These are phyloP conservation scores for Lethenteron reissneri DNA, from an alignment of 2,113 vertebrate genomes.

Conservation along the genomic window DNA sequence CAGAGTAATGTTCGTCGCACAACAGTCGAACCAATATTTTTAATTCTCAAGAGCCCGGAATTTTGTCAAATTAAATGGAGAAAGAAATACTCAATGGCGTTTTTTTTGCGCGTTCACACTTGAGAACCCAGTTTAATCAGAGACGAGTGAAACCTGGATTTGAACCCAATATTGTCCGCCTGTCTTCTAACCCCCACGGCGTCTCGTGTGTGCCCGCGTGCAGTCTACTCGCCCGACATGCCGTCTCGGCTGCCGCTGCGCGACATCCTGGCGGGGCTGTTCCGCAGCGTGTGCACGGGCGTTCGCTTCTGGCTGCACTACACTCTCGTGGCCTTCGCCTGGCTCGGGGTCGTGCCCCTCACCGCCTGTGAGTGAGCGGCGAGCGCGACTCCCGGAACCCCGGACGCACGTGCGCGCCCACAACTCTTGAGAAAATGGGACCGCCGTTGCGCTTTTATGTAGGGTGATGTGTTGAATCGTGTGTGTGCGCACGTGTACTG, in stretches of 20 bases:
- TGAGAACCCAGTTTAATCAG: too few relatives aligned
- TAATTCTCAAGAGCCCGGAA: too few relatives aligned
- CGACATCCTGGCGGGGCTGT: constrained; percentile 91
- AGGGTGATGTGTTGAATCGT: background rate
- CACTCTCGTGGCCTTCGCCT: constrained; percentile 95
- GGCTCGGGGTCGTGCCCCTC: constrained; percentile 95
- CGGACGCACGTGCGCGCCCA: background rate
- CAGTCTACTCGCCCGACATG: constrained; percentile 99
- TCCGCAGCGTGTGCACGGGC: constrained; percentile 94
- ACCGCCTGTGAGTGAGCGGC: constrained; percentile 68
- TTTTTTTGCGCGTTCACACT: too few relatives aligned
- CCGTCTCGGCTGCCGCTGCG: constrained; percentile 91
- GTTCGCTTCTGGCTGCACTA: constrained; percentile 99
- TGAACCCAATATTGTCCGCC: too few relatives aligned
- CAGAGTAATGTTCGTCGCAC: too few relatives aligned
- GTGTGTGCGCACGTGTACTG: background rate
- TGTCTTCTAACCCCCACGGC: background rate
- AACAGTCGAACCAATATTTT: too few relatives aligned
- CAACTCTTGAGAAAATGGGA: background rate
- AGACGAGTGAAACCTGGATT: too few relatives aligned
- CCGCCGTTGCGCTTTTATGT: background rate
- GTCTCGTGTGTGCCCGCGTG: background rate
- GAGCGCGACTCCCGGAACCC: background rate
- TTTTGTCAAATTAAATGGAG: too few relatives aligned
- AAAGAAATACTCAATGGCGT: too few relatives aligned